phyloP scores from a whole-genome alignment of 2,888 invertebrate genomes.

The Ephialtes manifestator region DNA sequence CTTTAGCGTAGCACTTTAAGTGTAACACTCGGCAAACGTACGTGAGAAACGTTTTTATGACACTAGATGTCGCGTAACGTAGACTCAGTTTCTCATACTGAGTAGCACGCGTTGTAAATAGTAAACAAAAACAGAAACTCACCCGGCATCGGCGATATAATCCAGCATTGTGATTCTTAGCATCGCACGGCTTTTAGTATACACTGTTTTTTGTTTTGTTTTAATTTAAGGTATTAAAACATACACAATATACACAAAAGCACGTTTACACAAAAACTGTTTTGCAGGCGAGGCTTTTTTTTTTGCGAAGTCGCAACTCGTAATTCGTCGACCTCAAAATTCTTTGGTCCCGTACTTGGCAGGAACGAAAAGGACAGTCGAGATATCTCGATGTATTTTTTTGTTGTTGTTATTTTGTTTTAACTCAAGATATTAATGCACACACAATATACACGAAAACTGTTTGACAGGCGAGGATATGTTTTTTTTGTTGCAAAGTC shows the following conservation, averaged over 20 bases:
- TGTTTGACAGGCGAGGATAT: no score
- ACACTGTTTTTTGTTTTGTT: constrained; percentile 19
- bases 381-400: no score
- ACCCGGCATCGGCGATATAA: constrained; percentile 84
- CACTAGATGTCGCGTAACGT: background rate
- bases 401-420: constrained; percentile 37
- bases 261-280: constrained; percentile 8
- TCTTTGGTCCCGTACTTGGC: no score
- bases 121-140: constrained; percentile 72
- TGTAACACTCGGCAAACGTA: background rate
- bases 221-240: background rate
- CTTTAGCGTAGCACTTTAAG: background rate
- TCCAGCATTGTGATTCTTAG: constrained; percentile 85
- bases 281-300: no score
- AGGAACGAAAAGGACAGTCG: no score
- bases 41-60: background rate
- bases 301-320: no score
- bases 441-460: constrained; percentile 1
- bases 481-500: background rate
- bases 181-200: constrained; percentile 74
- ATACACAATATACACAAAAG: background rate
- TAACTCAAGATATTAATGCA: background rate
- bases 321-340: no score
- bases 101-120: background rate
- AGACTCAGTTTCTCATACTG: background rate